phyloP scores from a whole-genome alignment of 1,140 invertebrate genomes.

The Aphelenchoides besseyi region DNA sequence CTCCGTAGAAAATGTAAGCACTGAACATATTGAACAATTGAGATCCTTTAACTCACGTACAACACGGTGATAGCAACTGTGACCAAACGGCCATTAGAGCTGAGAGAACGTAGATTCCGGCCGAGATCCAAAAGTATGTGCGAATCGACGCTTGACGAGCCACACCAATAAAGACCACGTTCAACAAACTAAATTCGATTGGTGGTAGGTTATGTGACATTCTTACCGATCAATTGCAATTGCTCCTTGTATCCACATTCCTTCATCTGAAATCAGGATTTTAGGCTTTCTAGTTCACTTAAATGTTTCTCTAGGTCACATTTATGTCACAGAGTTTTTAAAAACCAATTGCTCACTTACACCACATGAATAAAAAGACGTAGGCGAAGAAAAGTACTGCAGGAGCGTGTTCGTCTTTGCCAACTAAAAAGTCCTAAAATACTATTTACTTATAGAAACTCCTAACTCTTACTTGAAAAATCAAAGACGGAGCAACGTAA shows the following conservation, averaged over 20 bases:
- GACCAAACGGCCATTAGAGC: background rate
- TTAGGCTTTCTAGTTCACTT: no score
- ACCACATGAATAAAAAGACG: background rate
- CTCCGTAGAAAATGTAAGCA: slow-evolving; percentile 18
- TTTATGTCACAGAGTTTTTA: no score
- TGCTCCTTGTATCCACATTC: background rate
- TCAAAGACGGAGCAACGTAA: slow-evolving; percentile 7
- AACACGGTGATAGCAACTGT: slow-evolving; percentile 11
- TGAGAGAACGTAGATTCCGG: slow-evolving; percentile 3
- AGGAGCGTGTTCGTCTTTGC: background rate
- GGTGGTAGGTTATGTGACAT: background rate
- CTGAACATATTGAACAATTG: background rate
- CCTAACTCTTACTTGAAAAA: background rate
- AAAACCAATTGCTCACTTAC: no score
- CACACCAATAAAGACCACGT: slow-evolving; percentile 3
- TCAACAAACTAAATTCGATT: background rate
- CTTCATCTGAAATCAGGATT: no score
- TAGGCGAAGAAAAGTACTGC: background rate
- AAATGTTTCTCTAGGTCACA: no score
- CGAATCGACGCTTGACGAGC: background rate
- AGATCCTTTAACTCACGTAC: slow-evolving; percentile 5
- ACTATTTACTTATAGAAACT: background rate
- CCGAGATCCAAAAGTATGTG: background rate
- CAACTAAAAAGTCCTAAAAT: background rate
- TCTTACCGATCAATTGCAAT: slow-evolving; percentile 23